These are phyloP conservation scores for Alcis repandata DNA, from an alignment of 2,888 invertebrate genomes.

Conservation along the genomic window DNA sequence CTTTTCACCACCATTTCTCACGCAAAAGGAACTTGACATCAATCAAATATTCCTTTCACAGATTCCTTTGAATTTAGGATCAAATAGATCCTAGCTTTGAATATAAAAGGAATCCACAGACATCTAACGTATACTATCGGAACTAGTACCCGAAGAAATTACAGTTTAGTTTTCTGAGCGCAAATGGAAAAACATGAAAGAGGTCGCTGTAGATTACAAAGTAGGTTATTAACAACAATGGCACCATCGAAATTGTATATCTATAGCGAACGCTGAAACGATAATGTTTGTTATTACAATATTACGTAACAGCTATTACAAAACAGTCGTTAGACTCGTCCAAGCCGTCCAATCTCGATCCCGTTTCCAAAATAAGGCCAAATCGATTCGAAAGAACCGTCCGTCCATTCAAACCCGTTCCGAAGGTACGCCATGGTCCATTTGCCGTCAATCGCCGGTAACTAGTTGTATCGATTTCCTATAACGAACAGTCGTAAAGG, in stretches of 20 bases:
- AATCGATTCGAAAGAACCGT: constrained; percentile 31
- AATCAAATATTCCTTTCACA: too few relatives aligned
- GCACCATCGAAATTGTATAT: too few relatives aligned
- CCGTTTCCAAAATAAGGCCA: constrained; percentile 18
- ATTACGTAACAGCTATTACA: constrained; percentile 1
- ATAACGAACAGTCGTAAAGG: constrained; percentile 63
- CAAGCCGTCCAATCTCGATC: constrained; percentile 18
- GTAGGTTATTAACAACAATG: too few relatives aligned
- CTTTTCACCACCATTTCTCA: too few relatives aligned
- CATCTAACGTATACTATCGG: too few relatives aligned
- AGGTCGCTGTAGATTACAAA: too few relatives aligned
- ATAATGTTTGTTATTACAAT: neutral
- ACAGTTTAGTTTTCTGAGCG: neutral
- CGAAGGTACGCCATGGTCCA: constrained; percentile 37
- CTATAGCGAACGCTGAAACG: neutral
- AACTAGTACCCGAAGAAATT: too few relatives aligned
- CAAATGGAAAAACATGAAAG: neutral
- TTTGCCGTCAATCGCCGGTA: constrained; percentile 50
- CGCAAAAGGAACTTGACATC: too few relatives aligned
- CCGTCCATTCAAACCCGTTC: constrained; percentile 26
- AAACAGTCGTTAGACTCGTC: constrained; percentile 10
- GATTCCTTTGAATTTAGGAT: too few relatives aligned
- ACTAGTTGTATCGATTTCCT: constrained; percentile 65
- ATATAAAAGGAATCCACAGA: too few relatives aligned
- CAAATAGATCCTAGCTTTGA: too few relatives aligned